Evolutionary conservation across 2,888 invertebrate genomes (phyloP).

Genomic region (Leptogaster cylindrica): DNA sequence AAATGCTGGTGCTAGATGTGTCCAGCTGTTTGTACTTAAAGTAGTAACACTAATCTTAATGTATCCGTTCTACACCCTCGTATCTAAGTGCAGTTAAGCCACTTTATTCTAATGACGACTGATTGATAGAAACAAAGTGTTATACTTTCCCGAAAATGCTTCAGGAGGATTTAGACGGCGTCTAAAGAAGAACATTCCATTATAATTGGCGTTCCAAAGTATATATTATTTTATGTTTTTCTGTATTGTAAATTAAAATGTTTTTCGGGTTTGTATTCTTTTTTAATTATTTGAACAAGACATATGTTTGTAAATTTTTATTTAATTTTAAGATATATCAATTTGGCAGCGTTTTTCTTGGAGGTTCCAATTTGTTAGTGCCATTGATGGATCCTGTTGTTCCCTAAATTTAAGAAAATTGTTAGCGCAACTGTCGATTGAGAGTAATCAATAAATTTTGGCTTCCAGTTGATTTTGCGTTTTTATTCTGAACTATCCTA

Average conservation of each 20-base stretch:
- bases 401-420: conserved; percentile 23
- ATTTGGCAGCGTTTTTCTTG: conserved; percentile 8
- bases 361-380: conserved; percentile 22
- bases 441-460: conserved; percentile 25
- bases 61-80: background rate
- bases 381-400: conserved; percentile 23
- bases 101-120: background rate
- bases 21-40: conserved; percentile 21
- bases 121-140: conserved; percentile 11
- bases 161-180: too few species aligned
- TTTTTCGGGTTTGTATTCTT: conserved; percentile 4
- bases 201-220: background rate
- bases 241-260: conserved; percentile 24
- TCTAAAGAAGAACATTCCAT: too few species aligned
- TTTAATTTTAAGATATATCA: conserved; percentile 29
- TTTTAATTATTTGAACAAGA: conserved; percentile 32
- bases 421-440: conserved; percentile 17
- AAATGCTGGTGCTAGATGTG: background rate
- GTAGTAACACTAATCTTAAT: conserved; percentile 8
- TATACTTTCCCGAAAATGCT: background rate
- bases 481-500: background rate
- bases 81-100: conserved; percentile 12
- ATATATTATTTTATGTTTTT: background rate
- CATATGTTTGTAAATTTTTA: conserved; percentile 33
- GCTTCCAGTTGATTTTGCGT: background rate